Conservation (phyloP, 2,797 vertebrate genomes). For the Arremon brunneinucha region DNA sequence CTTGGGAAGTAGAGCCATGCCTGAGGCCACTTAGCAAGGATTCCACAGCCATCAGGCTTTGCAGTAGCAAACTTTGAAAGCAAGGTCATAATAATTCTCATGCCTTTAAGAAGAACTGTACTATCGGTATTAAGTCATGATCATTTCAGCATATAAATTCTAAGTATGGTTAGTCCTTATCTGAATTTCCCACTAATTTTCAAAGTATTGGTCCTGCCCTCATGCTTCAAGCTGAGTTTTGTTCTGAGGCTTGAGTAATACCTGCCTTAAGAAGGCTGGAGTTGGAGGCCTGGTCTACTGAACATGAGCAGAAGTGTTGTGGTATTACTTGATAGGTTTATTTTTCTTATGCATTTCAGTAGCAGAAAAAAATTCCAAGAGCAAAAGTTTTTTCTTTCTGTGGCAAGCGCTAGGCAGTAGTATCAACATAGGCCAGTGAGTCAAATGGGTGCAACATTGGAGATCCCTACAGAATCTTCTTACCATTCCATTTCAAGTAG, state of each 20-base stretch:
- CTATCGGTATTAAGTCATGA: not conserved
- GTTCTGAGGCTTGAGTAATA: not conserved
- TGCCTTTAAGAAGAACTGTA: not conserved
- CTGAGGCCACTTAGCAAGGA: not conserved
- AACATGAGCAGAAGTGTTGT: not conserved
- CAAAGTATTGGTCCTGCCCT: not conserved
- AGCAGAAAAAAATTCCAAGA: not conserved
- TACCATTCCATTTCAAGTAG: slow-evolving; percentile 41
- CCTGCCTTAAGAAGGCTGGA: not conserved
- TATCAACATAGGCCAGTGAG: slow-evolving; percentile 34
- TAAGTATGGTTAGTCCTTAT: not conserved
- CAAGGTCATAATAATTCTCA: not conserved
- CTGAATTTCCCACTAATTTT: not conserved
- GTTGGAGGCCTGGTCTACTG: not conserved
- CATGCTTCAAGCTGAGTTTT: not conserved
- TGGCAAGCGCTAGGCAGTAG: slow-evolving; percentile 43
- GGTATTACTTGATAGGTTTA: not conserved
- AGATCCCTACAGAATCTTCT: slow-evolving; percentile 25
- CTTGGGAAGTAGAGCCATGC: not conserved
- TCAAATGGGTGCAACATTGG: slow-evolving; percentile 67
- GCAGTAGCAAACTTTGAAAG: not conserved
- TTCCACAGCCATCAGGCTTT: not conserved
- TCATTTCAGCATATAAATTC: not conserved
- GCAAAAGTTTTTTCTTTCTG: not conserved
- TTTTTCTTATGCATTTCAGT: not conserved